These are phyloP conservation scores for Solenodon paradoxus DNA, from an alignment of 2,113 vertebrate genomes.

Conservation along the genomic window DNA sequence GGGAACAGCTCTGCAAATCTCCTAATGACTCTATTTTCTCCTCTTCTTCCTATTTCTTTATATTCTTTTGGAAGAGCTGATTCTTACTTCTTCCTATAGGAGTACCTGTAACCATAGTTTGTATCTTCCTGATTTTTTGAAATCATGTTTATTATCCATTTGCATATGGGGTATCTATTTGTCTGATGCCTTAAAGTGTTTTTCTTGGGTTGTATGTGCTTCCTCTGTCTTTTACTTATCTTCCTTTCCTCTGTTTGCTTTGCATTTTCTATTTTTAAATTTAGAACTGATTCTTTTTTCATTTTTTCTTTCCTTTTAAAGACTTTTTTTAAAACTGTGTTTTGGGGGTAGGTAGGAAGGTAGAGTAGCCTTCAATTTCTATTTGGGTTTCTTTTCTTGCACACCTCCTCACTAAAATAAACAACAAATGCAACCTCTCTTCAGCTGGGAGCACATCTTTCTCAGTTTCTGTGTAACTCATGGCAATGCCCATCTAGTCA, in stretches of 20 bases:
- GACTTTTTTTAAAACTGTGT: neutral
- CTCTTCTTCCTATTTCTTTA: neutral
- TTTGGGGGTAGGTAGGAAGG: neutral
- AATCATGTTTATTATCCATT: neutral
- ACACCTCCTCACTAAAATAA: neutral
- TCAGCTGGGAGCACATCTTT: neutral
- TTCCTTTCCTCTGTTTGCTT: neutral
- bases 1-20: neutral
- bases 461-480: neutral
- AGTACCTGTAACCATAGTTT: neutral
- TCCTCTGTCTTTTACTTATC: neutral
- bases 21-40: neutral
- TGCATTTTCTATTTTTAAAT: neutral
- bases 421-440: neutral
- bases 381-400: neutral
- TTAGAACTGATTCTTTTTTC: neutral
- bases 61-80: neutral
- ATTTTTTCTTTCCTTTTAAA: neutral
- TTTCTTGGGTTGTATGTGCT: neutral
- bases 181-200: neutral
- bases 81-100: neutral
- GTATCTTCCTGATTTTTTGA: neutral
- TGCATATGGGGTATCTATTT: neutral
- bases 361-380: neutral
- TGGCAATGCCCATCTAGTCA: neutral